Evolutionary conservation across 1,140 invertebrate species (phyloP), one percentile per base, ranked within the genome.

Genomic region (Stratiolaelaps scimitus): DNA sequence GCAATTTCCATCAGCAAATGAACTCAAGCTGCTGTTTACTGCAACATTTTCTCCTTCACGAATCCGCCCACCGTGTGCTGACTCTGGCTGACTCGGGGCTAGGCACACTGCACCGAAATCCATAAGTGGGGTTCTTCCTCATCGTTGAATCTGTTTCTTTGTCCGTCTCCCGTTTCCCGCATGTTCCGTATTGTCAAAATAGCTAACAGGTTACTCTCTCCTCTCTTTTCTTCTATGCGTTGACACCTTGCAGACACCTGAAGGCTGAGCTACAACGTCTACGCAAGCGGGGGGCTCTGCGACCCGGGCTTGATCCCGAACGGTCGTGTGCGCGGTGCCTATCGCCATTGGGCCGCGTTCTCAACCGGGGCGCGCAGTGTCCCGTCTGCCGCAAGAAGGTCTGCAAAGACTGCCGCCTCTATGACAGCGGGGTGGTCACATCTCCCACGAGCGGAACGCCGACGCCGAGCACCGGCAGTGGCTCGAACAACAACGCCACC

Each of bases 331-430:
- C 82, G 15, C 78, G 84, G 73, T 87, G 85, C 74, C 76, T 81
- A 64, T 78, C 79, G 43, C 82, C 84, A 71, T 77, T 87, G 69
- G 85, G 85, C 46, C 78, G 83, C 68, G 83, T 87, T 70, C 82
- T 86, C 70, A 87, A 87, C 76, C 79, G 84, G 43, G 85, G 85
- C 4, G 84, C 84, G 13, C 74, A 79, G 48, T 87, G 85, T 73
- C 78, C 80, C 60, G 77, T 81, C 7, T 87, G 85, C 75, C 79
- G 82, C 68, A 77, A 83, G 72, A 79, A 82, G 69, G 84, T 87
- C 30, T 87, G 85, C 76, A 84, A 85, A 74, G 80, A 80, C 71
- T 87, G 85, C 73, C 79, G 85, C 47, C 81, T 84, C 71, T 81
- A 82, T 70, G 78, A 78, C 28, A 77, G 76, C 45, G 74, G 75